phyloP scores from a whole-genome alignment of 2,113 vertebrate species.

The Probosciger aterrimus region DNA sequence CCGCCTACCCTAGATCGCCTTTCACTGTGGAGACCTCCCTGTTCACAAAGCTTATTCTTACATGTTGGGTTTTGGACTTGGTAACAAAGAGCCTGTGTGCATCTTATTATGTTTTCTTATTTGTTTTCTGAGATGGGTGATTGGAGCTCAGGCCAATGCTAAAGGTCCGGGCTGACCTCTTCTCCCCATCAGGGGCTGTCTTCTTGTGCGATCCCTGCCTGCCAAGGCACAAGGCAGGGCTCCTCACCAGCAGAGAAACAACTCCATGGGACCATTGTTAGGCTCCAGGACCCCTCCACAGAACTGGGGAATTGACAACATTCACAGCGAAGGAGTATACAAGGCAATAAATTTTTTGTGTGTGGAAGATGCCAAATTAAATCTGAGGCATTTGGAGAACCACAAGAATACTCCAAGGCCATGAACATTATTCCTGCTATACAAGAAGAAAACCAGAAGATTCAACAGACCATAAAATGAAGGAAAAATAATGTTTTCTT shows the following conservation, averaged over 20 bases:
- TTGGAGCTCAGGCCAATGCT: not conserved
- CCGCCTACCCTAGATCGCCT: not conserved
- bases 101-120: constrained; percentile 16
- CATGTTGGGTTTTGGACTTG: not conserved
- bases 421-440: constrained; percentile 30
- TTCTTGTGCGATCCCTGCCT: not conserved
- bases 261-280: not conserved
- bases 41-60: constrained; percentile 27
- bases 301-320: not conserved
- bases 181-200: not conserved
- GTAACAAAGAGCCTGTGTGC: constrained; percentile 2
- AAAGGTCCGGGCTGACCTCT: constrained; percentile 12
- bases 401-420: constrained; percentile 46
- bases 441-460: constrained; percentile 59
- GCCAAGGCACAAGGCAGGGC: not conserved
- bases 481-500: constrained; percentile 59
- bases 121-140: constrained; percentile 8
- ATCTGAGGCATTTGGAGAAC: constrained; percentile 43
- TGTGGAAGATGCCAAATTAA: constrained; percentile 37
- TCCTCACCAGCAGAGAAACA: constrained; percentile 22
- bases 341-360: not conserved
- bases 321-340: not conserved
- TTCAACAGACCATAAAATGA: constrained; percentile 67
- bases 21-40: not conserved
- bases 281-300: not conserved